Conservation (phyloP, 2,888 invertebrate genomes). For the Caenorhabditis imperialis region DNA sequence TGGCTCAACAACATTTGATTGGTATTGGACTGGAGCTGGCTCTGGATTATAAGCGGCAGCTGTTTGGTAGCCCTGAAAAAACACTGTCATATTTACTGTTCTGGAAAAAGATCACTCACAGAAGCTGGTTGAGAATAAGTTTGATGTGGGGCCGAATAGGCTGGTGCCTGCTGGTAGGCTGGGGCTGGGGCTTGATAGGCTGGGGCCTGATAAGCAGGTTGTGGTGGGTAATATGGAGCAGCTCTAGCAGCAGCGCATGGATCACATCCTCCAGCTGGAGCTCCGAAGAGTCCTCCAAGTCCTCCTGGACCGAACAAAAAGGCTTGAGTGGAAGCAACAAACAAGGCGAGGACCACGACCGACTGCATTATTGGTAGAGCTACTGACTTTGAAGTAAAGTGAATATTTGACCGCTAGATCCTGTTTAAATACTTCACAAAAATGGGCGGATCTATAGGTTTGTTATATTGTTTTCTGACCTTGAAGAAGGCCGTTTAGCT, state of each 20-base stretch:
- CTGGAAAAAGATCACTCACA: constrained; percentile 1
- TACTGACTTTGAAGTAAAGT: constrained; percentile 14
- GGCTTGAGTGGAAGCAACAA: constrained; percentile 48
- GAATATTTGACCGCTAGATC: too few relatives aligned
- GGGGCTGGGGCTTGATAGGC: constrained; percentile 33
- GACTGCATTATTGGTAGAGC: constrained; percentile 40
- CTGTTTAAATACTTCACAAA: constrained; percentile 16
- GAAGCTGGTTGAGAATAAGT: constrained; percentile 23
- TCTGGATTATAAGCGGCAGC: constrained; percentile 31
- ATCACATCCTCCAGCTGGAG: constrained; percentile 52
- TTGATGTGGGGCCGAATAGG: constrained; percentile 32
- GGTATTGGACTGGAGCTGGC: constrained; percentile 38
- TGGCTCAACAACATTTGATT: constrained; percentile 27
- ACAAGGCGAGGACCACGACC: constrained; percentile 33
- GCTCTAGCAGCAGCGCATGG: constrained; percentile 54
- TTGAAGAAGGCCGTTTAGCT: constrained; percentile 45
- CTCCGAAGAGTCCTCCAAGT: constrained; percentile 42
- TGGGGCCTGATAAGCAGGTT: constrained; percentile 29
- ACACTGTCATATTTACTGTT: neutral
- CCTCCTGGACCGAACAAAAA: constrained; percentile 57
- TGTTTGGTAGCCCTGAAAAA: constrained; percentile 32
- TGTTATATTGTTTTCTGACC: constrained; percentile 38
- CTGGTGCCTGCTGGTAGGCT: too few relatives aligned
- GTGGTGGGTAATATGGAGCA: constrained; percentile 39
- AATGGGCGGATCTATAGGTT: constrained; percentile 31